Base-by-base conservation (phyloP, 2,888 invertebrate genomes). In the Peribatodes rhomboidaria region DNA sequence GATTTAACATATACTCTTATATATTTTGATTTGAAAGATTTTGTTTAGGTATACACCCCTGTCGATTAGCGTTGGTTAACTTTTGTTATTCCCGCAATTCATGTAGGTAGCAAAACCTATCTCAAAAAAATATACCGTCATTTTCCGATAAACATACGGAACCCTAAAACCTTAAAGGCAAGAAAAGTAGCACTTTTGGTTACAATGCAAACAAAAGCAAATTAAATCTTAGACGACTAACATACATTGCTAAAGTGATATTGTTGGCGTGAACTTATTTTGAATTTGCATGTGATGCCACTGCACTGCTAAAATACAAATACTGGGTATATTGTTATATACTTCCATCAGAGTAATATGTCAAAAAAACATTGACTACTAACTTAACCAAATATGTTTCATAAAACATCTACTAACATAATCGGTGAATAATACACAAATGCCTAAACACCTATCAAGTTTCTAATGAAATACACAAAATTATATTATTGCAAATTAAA, bases 151-250 rank as follows among this genome's bases (percentile, higher is more conserved):
- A 4, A 27, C 27, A 27, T 27, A 27, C 27, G 27, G 27, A 27
- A 27, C 3, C 6, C 6, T 27, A 27, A 42, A 42, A 46, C 11
- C 2, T 27, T 18, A 57, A 60, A 69, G 54, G 63, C 60, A 60
- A 66, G 42, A 44, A 39, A 27, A 37, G 14, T 49, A 56, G 63
- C 62, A 60, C 61, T 63, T 16, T 56, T 60, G 13, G 27, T 18
- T 47, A 42, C 11, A 47, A 47, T 14, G 7, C 27, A 31, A 46
- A 46, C 14, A 3, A 41, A 14, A 14, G 3, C 14, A 14, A 8
- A 41, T 13, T 20, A 9, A 22, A 8, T 13, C 10, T 46, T 46
- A 22, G 20, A 13, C 22, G 6, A 9, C 13, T 27, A 47, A 31
- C 14, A 47, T 47, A 27, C 13, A 44, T 11, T 3, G 35, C 35